Percentiles rank a stretch among this genome's conserved stretches.
These are phyloP conservation scores for Ochlodes sylvanus DNA, from an alignment of 2,888 invertebrate species.

Conservation along the genomic window DNA sequence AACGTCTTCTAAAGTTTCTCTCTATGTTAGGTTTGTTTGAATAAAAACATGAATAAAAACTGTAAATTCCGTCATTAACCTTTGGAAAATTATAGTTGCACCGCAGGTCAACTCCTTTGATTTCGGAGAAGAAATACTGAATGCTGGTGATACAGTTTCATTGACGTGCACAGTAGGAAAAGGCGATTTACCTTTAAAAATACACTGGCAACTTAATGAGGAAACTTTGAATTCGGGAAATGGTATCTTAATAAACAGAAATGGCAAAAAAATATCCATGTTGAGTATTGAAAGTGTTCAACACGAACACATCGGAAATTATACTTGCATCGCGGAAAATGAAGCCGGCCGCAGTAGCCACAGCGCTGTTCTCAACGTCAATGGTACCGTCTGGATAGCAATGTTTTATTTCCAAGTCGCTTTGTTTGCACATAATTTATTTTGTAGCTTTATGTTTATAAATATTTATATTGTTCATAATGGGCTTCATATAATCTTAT, in stretches of 20 bases:
- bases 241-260: constrained; percentile 85
- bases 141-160: constrained; percentile 90
- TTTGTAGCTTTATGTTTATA: constrained; percentile 44
- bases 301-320: constrained; percentile 86
- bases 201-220: constrained; percentile 89
- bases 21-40: not conserved
- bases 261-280: constrained; percentile 88
- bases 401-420: constrained; percentile 47
- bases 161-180: constrained; percentile 89
- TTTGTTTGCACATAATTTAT: constrained; percentile 61
- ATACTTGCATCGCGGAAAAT: constrained; percentile 87
- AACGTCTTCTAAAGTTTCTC: no score
- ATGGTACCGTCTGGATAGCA: constrained; percentile 84
- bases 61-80: constrained; percentile 10
- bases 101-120: constrained; percentile 92
- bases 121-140: constrained; percentile 90
- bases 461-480: constrained; percentile 33
- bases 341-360: constrained; percentile 87
- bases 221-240: constrained; percentile 77
- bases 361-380: constrained; percentile 88
- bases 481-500: not conserved
- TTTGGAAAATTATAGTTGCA: constrained; percentile 81
- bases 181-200: constrained; percentile 89
- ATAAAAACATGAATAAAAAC: not conserved
- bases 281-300: constrained; percentile 87